phyloP scores from a whole-genome alignment of 2,113 vertebrate species.

The Planiliza haematocheilus region DNA sequence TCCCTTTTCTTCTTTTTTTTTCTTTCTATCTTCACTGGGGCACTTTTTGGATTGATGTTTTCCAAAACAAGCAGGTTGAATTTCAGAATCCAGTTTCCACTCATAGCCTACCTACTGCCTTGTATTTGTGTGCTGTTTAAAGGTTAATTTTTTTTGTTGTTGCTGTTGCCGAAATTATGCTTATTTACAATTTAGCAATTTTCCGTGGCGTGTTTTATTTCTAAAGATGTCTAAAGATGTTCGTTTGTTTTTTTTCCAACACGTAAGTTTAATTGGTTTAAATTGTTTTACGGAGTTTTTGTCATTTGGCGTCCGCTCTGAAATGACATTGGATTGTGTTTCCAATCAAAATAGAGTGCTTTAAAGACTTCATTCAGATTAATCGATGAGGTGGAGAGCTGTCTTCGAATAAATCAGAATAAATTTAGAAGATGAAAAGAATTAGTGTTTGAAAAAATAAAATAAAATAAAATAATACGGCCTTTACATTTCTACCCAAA shows the following conservation, averaged over 20 bases:
- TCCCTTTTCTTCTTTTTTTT: slow-evolving; percentile 44
- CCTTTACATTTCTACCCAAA: slow-evolving; percentile 41
- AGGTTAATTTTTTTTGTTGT: slow-evolving; percentile 48
- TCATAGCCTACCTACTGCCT: slow-evolving; percentile 70
- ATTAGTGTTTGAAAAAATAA: neutral
- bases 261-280: slow-evolving; percentile 39
- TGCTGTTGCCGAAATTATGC: slow-evolving; percentile 50
- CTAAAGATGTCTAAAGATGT: neutral
- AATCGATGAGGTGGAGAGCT: slow-evolving; percentile 38
- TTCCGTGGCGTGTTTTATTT: slow-evolving; percentile 34
- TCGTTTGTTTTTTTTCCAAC: slow-evolving; percentile 3
- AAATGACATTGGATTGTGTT: slow-evolving; percentile 40
- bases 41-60: slow-evolving; percentile 80
- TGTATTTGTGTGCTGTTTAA: slow-evolving; percentile 75
- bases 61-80: slow-evolving; percentile 59
- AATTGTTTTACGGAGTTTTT: slow-evolving; percentile 24
- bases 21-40: slow-evolving; percentile 77
- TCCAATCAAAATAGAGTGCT: slow-evolving; percentile 49
- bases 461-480: slow-evolving; percentile 10
- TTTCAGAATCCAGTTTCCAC: slow-evolving; percentile 63
- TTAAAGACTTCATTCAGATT: slow-evolving; percentile 52
- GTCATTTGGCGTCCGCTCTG: slow-evolving; percentile 21
- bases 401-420: slow-evolving; percentile 42
- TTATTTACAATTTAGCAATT: slow-evolving; percentile 45
- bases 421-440: slow-evolving; percentile 6